A percentile compares a stretch with the other conserved stretches of the same genome.
These are phyloP conservation scores for Chesias legatella DNA, from an alignment of 2,888 invertebrate species.

Conservation along the genomic window DNA sequence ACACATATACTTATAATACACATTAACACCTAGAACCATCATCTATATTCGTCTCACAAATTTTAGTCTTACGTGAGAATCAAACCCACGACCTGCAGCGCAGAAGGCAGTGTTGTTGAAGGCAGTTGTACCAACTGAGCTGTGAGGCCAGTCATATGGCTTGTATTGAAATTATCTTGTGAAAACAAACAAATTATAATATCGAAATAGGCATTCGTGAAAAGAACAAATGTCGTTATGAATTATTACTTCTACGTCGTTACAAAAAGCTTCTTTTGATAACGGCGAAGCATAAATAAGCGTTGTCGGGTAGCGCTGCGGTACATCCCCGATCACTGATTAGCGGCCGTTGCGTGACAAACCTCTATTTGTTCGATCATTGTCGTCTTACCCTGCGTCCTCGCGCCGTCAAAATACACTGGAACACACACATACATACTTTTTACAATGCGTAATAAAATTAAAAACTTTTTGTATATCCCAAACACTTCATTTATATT, in stretches of 20 bases:
- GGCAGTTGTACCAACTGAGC: no score
- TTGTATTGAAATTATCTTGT: no score
- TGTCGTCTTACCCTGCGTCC: constrained; percentile 71
- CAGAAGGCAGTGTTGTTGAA: no score
- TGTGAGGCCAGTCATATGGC: no score
- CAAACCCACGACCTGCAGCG: no score
- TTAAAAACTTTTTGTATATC: no score
- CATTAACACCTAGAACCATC: no score
- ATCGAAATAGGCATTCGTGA: neutral
- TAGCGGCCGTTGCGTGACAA: constrained; percentile 71
- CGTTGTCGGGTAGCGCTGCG: constrained; percentile 61
- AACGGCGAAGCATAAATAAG: constrained; percentile 72
- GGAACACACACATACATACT: constrained; percentile 58
- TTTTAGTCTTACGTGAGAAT: no score
- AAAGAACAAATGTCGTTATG: constrained; percentile 29
- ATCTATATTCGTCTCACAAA: no score
- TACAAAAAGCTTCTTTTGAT: constrained; percentile 64
- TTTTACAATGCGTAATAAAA: neutral
- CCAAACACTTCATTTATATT: no score
- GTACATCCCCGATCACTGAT: constrained; percentile 69
- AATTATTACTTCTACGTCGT: constrained; percentile 49
- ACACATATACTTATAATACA: no score
- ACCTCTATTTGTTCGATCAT: constrained; percentile 77
- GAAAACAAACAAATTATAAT: no score
- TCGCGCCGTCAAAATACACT: constrained; percentile 59